Evolutionary conservation across 2,113 vertebrate species (phyloP).

Genomic region (Pollimyrus isidori): DNA sequence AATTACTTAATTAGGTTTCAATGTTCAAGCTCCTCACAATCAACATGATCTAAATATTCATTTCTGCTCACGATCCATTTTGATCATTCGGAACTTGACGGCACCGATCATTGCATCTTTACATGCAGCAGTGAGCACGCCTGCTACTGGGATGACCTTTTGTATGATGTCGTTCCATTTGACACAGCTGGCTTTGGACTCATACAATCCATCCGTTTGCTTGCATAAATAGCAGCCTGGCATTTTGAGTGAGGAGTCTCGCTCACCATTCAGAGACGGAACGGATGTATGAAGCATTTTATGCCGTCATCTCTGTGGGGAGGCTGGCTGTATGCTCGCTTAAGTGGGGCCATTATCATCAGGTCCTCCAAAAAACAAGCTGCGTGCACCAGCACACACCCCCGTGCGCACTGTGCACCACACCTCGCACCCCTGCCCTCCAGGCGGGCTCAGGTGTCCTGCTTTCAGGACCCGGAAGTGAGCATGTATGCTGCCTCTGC

Average conservation of each 20-base stretch:
- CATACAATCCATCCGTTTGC: neutral
- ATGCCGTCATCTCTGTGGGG: neutral
- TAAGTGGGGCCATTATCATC: neutral
- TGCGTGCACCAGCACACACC: neutral
- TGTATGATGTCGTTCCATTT: neutral
- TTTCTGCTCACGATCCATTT: neutral
- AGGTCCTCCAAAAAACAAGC: neutral
- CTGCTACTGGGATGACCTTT: neutral
- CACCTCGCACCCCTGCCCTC: neutral
- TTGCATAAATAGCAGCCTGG: neutral
- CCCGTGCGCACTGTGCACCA: neutral
- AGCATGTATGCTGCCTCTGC: neutral
- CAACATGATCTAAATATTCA: neutral
- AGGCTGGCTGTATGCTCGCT: neutral
- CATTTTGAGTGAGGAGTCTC: neutral
- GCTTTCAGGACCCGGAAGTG: neutral
- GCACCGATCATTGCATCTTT: neutral
- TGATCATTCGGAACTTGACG: neutral
- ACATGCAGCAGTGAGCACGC: neutral
- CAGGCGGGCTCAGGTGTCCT: neutral
- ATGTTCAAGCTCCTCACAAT: neutral
- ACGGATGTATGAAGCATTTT: neutral
- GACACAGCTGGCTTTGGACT: neutral
- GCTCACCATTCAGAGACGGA: neutral
- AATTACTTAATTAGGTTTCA: slow-evolving; percentile 4